Evolutionary conservation across 2,113 vertebrate species (phyloP).

Genomic region (Cynopterus brachyotis): DNA sequence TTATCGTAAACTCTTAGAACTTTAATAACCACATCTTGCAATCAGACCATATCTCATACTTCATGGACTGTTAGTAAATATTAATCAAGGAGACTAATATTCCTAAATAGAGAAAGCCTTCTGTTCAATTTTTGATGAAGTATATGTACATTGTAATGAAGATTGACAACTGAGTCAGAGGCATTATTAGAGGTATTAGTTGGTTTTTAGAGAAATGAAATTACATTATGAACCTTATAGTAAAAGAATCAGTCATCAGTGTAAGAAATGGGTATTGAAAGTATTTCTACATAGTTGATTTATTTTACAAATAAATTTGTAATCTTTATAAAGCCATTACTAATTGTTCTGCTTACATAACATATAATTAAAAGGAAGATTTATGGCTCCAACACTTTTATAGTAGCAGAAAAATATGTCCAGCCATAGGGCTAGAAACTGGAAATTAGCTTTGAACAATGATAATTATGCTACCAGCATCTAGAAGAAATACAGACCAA

Average conservation of each 20-base stretch:
- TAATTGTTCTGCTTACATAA: conserved; percentile 41
- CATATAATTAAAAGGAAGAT: conserved; percentile 37
- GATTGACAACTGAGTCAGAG: not conserved
- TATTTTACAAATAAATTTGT: conserved; percentile 48
- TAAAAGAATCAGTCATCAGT: not conserved
- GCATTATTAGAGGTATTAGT: not conserved
- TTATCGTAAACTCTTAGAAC: not conserved
- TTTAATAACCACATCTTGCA: not conserved
- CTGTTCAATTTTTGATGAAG: not conserved
- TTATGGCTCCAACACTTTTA: not conserved
- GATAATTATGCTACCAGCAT: conserved; percentile 14
- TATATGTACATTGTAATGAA: not conserved
- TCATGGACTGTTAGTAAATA: not conserved
- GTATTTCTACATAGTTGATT: not conserved
- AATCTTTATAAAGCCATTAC: conserved; percentile 46
- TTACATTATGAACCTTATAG: not conserved
- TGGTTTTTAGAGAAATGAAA: conserved; percentile 7
- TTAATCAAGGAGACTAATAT: not conserved
- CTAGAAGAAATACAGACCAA: not conserved
- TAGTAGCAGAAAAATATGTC: conserved; percentile 18
- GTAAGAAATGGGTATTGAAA: not conserved
- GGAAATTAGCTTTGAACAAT: conserved; percentile 13
- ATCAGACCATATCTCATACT: not conserved
- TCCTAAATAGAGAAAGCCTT: not conserved
- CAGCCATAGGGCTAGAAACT: conserved; percentile 19